Base-by-base conservation (phyloP, 2,113 vertebrate genomes). In the Sarotherodon lohbergeri region DNA sequence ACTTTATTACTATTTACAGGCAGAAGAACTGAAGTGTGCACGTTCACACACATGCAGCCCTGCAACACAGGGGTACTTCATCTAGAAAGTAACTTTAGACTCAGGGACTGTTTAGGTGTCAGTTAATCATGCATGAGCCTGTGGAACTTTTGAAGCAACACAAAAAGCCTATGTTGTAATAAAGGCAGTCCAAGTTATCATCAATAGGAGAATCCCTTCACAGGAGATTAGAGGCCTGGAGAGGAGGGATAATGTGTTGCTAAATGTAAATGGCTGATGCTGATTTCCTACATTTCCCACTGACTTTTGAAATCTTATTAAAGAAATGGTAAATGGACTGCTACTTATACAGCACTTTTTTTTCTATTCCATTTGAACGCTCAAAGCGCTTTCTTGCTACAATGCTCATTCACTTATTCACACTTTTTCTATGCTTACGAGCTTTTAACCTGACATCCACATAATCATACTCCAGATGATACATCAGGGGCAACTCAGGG, bases 81-180 rank as follows among this genome's bases (percentile, higher is more conserved):
- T 90, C 91, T 39, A 66, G 43, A 34, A 5, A 5, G 94, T 92
- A 96, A 95, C 93, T 80, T 87, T 86, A 96, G 85, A 94, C 88
- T 36, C 71, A 56, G 82, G 43, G 84, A 90, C 86, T 85, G 52
- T 86, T 89, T 59, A 63, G 89, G 85, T 90, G 46, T 91, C 11
- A 14, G 66, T 94, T 93, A 94, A 93, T 96, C 93, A 95, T 94
- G 92, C 92, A 92, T 93, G 92, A 94, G 89, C 88, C 87, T 89
- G 89, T 87, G 90, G 91, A 93, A 87, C 82, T 78, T 85, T 82
- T 94, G 88, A 88, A 88, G 86, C 89, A 90, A 55, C 59, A 29
- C 87, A 89, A 90, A 93, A 92, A 92, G 91, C 92, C 41, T 48
- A 9, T 43, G 56, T 76, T 83, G 90, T 85, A 94, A 91, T 86